Evolutionary conservation across 1,140 invertebrate genomes (phyloP).

Genomic region (Penaeus vannamei): DNA sequence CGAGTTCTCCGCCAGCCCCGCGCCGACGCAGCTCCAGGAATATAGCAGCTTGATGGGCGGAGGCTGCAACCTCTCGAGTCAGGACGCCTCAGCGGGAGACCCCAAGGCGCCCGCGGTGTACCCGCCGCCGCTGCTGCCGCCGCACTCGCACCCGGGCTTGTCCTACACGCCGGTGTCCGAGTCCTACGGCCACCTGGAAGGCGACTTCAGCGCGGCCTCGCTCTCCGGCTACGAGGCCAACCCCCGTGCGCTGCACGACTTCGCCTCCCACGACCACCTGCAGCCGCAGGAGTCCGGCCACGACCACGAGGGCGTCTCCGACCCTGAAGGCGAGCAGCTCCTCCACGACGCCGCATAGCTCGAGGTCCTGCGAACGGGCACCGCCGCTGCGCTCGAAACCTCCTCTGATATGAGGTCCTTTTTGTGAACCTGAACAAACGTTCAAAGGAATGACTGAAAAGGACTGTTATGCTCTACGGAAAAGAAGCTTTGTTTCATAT

Average conservation of each 20-base stretch:
- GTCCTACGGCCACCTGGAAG: conserved; percentile 50
- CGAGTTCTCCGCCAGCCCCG: conserved; percentile 49
- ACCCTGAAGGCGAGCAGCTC: conserved; percentile 40
- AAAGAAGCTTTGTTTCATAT: background rate
- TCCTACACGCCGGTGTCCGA: conserved; percentile 40
- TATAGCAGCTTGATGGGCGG: conserved; percentile 47
- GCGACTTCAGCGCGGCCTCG: conserved; percentile 39
- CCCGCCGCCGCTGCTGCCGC: conserved; percentile 26
- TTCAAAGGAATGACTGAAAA: conserved; percentile 30
- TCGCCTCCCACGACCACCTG: conserved; percentile 35
- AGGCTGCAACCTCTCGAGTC: conserved; percentile 40
- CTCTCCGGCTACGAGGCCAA: conserved; percentile 45
- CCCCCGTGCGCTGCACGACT: conserved; percentile 17
- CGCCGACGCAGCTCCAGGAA: conserved; percentile 41
- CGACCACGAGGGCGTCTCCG: conserved; percentile 53
- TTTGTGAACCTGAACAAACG: conserved; percentile 28
- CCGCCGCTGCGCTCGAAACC: conserved; percentile 5
- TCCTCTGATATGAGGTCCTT: background rate
- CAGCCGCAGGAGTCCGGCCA: conserved; percentile 26
- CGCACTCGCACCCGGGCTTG: conserved; percentile 20
- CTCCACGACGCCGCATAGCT: conserved; percentile 53
- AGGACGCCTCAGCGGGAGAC: background rate
- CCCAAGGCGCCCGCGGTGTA: conserved; percentile 42
- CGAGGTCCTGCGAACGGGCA: background rate
- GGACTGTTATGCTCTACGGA: conserved; percentile 29